These are phyloP conservation scores for Cephalopholis sonnerati DNA, from an alignment of 2,113 vertebrate species.

Conservation along the genomic window DNA sequence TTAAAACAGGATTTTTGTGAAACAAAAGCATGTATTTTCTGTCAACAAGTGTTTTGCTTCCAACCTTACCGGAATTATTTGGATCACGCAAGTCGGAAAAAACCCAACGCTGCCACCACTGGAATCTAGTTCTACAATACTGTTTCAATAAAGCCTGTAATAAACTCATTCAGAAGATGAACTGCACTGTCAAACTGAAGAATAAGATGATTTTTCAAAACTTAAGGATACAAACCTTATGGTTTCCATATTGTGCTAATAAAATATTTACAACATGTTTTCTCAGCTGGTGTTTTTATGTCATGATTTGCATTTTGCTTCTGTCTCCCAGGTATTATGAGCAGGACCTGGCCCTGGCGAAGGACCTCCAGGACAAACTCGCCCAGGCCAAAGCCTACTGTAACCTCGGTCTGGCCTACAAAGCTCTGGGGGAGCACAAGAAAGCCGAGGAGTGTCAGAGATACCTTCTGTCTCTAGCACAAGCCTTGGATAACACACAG, in stretches of 20 bases:
- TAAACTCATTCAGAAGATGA: background rate
- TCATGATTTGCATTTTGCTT: background rate
- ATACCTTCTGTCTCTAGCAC: slow-evolving; percentile 93
- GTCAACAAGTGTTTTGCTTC: too few species aligned
- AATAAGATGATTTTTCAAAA: background rate
- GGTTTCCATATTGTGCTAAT: background rate
- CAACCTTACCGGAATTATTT: too few species aligned
- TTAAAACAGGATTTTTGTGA: too few species aligned
- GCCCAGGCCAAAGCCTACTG: slow-evolving; percentile 98
- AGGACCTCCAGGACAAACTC: slow-evolving; percentile 95
- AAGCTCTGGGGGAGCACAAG: slow-evolving; percentile 91
- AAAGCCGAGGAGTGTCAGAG: slow-evolving; percentile 97
- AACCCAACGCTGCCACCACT: too few species aligned
- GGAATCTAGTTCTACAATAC: too few species aligned
- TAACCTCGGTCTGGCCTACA: slow-evolving; percentile 95
- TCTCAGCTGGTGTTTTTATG: background rate
- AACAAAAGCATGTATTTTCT: too few species aligned
- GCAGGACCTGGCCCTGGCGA: slow-evolving; percentile 94
- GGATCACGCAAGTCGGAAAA: too few species aligned
- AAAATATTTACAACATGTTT: background rate
- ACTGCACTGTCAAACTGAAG: background rate
- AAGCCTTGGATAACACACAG: slow-evolving; percentile 92
- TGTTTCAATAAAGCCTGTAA: too few species aligned
- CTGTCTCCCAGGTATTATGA: slow-evolving; percentile 87
- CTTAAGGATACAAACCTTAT: background rate